Conservation (phyloP, 2,797 vertebrate genomes). For the Sebastes kiyomatsui region DNA sequence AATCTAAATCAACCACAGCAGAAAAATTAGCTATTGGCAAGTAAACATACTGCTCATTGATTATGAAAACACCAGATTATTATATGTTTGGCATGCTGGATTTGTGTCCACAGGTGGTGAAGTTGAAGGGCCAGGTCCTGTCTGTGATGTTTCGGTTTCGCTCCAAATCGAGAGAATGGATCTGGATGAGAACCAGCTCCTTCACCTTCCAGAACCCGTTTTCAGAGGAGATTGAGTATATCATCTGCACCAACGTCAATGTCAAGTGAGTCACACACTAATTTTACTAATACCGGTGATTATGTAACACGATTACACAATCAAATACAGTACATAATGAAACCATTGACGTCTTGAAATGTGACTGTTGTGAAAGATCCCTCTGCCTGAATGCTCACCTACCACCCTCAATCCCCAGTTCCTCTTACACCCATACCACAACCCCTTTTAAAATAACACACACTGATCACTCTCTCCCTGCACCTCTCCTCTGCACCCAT, state of each 20-base stretch:
- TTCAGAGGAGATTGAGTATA: constrained; percentile 98
- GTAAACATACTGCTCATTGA: neutral
- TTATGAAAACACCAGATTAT: neutral
- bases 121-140: constrained; percentile 96
- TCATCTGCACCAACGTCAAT: constrained; percentile 98
- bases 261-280: constrained; percentile 89
- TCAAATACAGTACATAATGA: constrained; percentile 3
- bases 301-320: constrained; percentile 34
- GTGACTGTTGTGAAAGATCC: constrained; percentile 38
- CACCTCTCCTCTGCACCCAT: constrained; percentile 75
- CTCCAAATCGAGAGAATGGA: constrained; percentile 92
- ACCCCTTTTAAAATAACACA: constrained; percentile 25
- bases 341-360: constrained; percentile 13
- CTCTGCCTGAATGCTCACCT: constrained; percentile 30
- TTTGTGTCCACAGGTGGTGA: constrained; percentile 87
- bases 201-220: constrained; percentile 99
- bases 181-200: constrained; percentile 97
- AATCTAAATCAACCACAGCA: neutral
- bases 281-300: neutral
- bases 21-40: neutral
- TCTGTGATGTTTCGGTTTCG: constrained; percentile 99
- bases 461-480: constrained; percentile 66
- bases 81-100: constrained; percentile 29
- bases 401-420: constrained; percentile 19
- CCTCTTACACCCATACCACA: constrained; percentile 18